Conservation (phyloP, 2,888 invertebrate genomes). For the Hypselothyrea guttata region DNA sequence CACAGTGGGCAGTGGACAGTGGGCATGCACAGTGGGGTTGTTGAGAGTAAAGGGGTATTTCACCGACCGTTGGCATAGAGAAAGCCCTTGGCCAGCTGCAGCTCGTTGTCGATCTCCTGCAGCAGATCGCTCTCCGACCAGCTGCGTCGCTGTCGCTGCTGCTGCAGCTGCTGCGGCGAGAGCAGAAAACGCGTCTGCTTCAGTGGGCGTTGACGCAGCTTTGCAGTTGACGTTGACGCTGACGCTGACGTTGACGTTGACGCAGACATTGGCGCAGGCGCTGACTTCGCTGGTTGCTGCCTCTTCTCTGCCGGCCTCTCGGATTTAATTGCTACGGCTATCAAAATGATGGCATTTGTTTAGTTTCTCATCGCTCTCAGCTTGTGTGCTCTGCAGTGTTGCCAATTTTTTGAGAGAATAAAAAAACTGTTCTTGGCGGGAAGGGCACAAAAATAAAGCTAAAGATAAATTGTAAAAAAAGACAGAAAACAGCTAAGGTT, state of each 20-base stretch:
- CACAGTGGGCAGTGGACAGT: neutral
- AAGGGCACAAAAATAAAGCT: too few species aligned
- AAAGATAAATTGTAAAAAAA: too few species aligned
- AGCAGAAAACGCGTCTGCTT: slow-evolving; percentile 81
- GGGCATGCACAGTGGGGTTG: neutral
- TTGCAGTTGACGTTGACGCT: slow-evolving; percentile 41
- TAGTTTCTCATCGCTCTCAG: slow-evolving; percentile 37
- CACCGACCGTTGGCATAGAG: slow-evolving; percentile 83
- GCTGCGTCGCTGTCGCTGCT: slow-evolving; percentile 79
- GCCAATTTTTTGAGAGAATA: too few species aligned
- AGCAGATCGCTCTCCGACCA: slow-evolving; percentile 84
- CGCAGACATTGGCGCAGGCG: slow-evolving; percentile 18
- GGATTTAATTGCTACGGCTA: slow-evolving; percentile 53
- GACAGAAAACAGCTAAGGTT: too few species aligned
- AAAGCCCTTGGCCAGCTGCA: slow-evolving; percentile 85
- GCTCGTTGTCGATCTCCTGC: slow-evolving; percentile 86
- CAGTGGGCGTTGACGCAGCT: slow-evolving; percentile 57
- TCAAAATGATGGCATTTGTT: slow-evolving; percentile 63
- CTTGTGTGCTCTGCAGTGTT: neutral
- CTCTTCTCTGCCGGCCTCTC: slow-evolving; percentile 11
- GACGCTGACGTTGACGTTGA: slow-evolving; percentile 23
- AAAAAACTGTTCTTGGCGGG: too few species aligned
- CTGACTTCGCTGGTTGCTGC: slow-evolving; percentile 27
- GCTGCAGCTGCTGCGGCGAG: slow-evolving; percentile 77
- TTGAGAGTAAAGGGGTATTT: too few species aligned